Percentiles rank a stretch among this genome's conserved stretches.
These are phyloP conservation scores for Monomorium pharaonis DNA, from an alignment of 1,140 invertebrate genomes.

Conservation along the genomic window DNA sequence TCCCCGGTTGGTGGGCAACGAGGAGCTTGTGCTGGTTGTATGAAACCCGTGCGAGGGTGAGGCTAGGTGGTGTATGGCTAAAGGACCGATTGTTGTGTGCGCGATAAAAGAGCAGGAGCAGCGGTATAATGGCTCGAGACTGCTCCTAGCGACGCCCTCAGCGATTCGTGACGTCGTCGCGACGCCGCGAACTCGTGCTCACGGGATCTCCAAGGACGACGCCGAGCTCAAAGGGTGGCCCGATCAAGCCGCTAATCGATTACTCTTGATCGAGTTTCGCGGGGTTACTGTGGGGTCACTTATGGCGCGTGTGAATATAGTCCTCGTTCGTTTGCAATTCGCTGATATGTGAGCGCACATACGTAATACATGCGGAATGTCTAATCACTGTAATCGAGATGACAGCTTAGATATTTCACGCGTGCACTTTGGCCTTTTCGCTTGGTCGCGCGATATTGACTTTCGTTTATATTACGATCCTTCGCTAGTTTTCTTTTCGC, in stretches of 20 bases:
- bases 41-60: constrained; percentile 36
- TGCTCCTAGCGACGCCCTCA: constrained; percentile 52
- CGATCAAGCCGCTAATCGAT: constrained; percentile 62
- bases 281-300: constrained; percentile 2
- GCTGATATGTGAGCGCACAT: not conserved
- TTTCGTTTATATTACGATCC: constrained; percentile 24
- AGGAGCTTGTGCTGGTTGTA: constrained; percentile 45
- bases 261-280: constrained; percentile 46
- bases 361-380: not conserved
- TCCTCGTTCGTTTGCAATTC: not conserved
- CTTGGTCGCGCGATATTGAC: constrained; percentile 4
- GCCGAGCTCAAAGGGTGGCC: not conserved
- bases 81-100: constrained; percentile 52
- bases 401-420: constrained; percentile 33
- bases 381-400: constrained; percentile 43
- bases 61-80: constrained; percentile 20
- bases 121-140: constrained; percentile 71
- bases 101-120: constrained; percentile 76
- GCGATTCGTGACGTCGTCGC: constrained; percentile 52
- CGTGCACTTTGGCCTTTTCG: constrained; percentile 5
- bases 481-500: not conserved
- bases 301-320: not conserved
- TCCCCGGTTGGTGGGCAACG: not conserved
- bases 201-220: constrained; percentile 18
- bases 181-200: constrained; percentile 34